Base-by-base conservation (phyloP, 2,797 vertebrate genomes). In the Pempheris klunzingeri region DNA sequence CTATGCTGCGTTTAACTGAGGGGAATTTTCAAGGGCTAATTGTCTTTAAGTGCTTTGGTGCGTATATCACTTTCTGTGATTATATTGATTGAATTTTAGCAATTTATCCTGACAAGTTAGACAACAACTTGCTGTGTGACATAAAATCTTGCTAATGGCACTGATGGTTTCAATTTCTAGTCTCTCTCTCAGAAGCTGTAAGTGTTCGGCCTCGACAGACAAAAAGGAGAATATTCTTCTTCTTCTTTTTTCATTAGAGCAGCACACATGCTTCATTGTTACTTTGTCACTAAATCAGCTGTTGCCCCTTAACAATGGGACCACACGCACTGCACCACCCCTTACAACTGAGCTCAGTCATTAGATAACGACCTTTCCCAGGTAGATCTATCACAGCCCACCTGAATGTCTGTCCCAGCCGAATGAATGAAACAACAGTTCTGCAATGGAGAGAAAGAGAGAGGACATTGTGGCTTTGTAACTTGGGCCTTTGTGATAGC, bases 321-420 rank as follows among this genome's bases (percentile, higher is more conserved):
- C 87, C 85, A 78, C 86, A 88, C 58, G 60, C 83, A 82, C 61
- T 24, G 54, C 61, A 38, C 34, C 71, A 38, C 68, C 74, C 64
- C 68, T 55, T 61, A 76, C 73, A 66, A 44, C 60, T 28, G 24
- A 70, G 61, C 55, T 13, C 63, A 8, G 63, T 82, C 80, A 80
- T 83, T 90, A 87, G 77, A 84, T 61, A 77, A 84, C 4, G 2
- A 77, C 86, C 80, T 90, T 92, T 92, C 89, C 89, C 90, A 92
- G 90, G 91, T 90, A 86, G 88, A 88, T 91, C 85, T 62, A 78
- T 89, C 91, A 72, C 87, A 77, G 82, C 49, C 61, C 50, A 64
- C 74, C 81, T 73, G 74, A 79, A 75, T 60, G 79, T 76, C 76
- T 71, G 68, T 26, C 69, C n/a, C 0, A 46, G 63, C 44, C 24